Conservation (phyloP, 2,797 vertebrate species). For the Helostoma temminkii region DNA sequence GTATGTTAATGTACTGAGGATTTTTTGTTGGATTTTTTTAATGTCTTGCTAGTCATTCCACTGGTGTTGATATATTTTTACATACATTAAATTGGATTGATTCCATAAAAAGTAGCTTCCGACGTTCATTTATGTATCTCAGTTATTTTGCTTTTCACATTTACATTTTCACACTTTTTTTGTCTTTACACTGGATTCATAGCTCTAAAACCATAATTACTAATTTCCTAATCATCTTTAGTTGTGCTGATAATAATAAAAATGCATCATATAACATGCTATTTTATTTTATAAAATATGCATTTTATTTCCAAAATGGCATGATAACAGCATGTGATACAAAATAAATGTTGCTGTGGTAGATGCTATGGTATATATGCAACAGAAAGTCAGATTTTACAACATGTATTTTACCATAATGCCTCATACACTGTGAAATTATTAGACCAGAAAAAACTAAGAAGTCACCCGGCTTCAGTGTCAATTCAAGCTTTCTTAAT, state of each 20-base stretch:
- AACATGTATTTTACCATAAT: neutral
- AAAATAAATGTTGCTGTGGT: too few relatives aligned
- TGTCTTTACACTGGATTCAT: neutral
- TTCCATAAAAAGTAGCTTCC: neutral
- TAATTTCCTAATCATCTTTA: neutral
- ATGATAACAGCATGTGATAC: too few relatives aligned
- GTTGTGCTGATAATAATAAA: neutral
- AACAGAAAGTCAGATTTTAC: neutral
- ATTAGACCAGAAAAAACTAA: neutral
- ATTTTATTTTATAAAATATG: too few relatives aligned
- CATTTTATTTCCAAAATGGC: too few relatives aligned
- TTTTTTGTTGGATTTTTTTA: conserved; percentile 41
- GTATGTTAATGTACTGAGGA: conserved; percentile 34
- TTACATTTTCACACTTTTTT: neutral
- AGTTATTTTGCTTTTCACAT: neutral
- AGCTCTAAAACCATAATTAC: neutral
- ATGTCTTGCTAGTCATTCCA: neutral
- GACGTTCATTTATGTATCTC: neutral
- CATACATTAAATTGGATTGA: neutral
- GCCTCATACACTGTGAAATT: neutral
- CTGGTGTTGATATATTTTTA: neutral
- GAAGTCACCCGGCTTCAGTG: conserved; percentile 10
- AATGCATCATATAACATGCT: neutral
- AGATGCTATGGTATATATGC: too few relatives aligned
- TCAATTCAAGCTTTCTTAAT: conserved; percentile 14